Conservation (phyloP, 2,888 invertebrate genomes). For the Nemoura dubitans region DNA sequence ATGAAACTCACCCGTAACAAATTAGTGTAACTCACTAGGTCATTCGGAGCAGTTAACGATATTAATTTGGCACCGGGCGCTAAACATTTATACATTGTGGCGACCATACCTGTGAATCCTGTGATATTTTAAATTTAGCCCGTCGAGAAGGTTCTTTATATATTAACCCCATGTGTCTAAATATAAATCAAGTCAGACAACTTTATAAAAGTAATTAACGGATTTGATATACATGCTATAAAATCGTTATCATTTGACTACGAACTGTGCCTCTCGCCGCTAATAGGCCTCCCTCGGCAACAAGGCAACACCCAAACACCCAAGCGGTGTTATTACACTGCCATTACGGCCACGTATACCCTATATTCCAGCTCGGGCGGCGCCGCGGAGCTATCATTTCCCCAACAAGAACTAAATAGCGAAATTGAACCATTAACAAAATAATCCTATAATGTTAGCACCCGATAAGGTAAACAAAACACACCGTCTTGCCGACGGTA, state of each 20-base stretch:
- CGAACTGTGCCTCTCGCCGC: neutral
- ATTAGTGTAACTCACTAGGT: neutral
- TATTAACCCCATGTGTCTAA: neutral
- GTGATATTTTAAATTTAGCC: neutral
- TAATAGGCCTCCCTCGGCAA: neutral
- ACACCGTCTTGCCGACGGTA: conserved; percentile 2
- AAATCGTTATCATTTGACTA: neutral
- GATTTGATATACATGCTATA: neutral
- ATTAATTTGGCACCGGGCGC: neutral
- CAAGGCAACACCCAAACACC: neutral
- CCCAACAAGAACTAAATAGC: neutral
- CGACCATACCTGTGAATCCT: neutral
- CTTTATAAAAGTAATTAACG: neutral
- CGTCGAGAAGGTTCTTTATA: neutral
- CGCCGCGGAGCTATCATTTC: neutral
- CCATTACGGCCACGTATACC: neutral
- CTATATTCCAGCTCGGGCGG: neutral
- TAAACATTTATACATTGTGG: conserved; percentile 3
- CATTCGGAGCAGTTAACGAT: neutral
- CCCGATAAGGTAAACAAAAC: conserved; percentile 12
- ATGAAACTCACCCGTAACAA: conserved; percentile 12
- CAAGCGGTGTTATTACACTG: neutral
- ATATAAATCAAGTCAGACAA: neutral
- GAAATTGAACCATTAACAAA: conserved; percentile 7
- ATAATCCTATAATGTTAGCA: neutral